These are phyloP conservation scores for Vesta saturnalis DNA, from an alignment of 2,888 invertebrate genomes.

Conservation along the genomic window DNA sequence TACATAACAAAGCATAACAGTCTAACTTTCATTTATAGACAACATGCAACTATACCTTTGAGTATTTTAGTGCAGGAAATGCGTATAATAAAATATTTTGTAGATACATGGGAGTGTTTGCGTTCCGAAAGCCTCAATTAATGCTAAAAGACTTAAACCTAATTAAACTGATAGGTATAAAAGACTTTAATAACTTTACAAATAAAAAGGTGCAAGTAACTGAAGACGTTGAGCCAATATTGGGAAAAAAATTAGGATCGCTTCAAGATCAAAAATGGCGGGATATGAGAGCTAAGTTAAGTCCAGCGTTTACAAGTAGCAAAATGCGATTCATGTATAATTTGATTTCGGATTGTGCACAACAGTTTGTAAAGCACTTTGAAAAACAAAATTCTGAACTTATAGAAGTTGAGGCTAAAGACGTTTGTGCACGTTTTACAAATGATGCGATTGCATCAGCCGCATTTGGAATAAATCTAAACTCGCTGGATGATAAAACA, in stretches of 20 bases:
- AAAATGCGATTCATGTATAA: constrained; percentile 67
- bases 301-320: constrained; percentile 67
- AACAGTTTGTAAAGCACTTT: constrained; percentile 50
- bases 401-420: constrained; percentile 14
- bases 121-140: constrained; percentile 22
- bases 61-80: too few relatives aligned
- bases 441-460: constrained; percentile 13
- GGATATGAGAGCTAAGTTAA: constrained; percentile 63
- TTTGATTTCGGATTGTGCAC: constrained; percentile 59
- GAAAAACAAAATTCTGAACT: constrained; percentile 26
- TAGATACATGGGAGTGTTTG: constrained; percentile 31
- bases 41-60: too few relatives aligned
- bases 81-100: too few relatives aligned
- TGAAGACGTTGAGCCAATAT: neutral
- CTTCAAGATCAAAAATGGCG: constrained; percentile 41
- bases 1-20: too few relatives aligned
- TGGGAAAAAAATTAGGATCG: neutral
- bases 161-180: constrained; percentile 49
- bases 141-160: constrained; percentile 33
- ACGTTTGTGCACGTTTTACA: neutral
- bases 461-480: constrained; percentile 7
- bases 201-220: constrained; percentile 9
- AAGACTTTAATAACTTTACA: constrained; percentile 18
- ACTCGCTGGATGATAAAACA: constrained; percentile 4
- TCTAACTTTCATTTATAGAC: too few relatives aligned